Conservation (phyloP, 2,888 invertebrate species). For the Epistrophe eligans region DNA sequence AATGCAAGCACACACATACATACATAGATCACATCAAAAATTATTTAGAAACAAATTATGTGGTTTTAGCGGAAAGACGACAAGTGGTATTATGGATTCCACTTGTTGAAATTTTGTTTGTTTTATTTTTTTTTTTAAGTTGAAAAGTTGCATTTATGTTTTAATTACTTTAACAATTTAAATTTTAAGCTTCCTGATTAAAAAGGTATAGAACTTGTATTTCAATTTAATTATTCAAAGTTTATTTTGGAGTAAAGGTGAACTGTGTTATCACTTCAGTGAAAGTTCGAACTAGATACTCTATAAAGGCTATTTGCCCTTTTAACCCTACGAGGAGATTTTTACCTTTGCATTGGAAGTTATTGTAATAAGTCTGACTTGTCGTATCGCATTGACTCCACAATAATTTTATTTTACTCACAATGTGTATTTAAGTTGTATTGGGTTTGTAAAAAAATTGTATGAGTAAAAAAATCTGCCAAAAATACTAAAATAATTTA, state of each 20-base stretch:
- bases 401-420: too few relatives aligned
- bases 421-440: too few relatives aligned
- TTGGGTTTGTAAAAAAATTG: too few relatives aligned
- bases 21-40: neutral
- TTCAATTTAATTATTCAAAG: neutral
- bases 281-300: too few relatives aligned
- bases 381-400: too few relatives aligned
- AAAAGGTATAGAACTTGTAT: neutral
- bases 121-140: neutral
- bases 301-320: too few relatives aligned
- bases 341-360: too few relatives aligned
- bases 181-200: neutral
- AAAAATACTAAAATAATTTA: too few relatives aligned
- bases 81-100: conserved; percentile 1
- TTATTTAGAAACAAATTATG: neutral
- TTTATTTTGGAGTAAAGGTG: neutral
- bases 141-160: neutral
- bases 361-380: too few relatives aligned
- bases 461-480: too few relatives aligned
- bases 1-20: neutral
- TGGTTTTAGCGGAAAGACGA: neutral
- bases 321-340: too few relatives aligned
- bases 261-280: neutral
- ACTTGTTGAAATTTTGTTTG: neutral
- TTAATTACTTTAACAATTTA: neutral